These are phyloP conservation scores for Lamellibrachia columna DNA, from an alignment of 2,888 invertebrate genomes.

Conservation along the genomic window DNA sequence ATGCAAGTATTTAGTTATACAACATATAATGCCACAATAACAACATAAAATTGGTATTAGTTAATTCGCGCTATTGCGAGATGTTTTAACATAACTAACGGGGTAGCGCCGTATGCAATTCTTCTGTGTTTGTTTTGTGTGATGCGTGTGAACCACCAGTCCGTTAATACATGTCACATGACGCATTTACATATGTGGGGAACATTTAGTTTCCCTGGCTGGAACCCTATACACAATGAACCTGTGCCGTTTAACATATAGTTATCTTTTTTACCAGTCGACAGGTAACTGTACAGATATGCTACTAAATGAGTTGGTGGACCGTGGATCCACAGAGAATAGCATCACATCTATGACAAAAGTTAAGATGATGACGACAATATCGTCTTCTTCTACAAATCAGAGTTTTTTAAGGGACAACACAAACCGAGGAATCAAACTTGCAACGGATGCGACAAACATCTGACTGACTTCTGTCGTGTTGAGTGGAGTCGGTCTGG, in stretches of 20 bases:
- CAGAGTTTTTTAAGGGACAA: too few relatives aligned
- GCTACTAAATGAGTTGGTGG: not conserved
- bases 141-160: not conserved
- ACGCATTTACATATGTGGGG: too few relatives aligned
- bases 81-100: not conserved
- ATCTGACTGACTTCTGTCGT: not conserved
- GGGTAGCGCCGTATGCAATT: not conserved
- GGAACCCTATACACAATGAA: too few relatives aligned
- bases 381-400: too few relatives aligned
- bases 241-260: too few relatives aligned
- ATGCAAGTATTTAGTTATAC: not conserved
- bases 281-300: too few relatives aligned
- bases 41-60: not conserved
- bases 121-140: not conserved
- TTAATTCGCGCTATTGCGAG: not conserved
- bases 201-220: too few relatives aligned
- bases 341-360: not conserved
- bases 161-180: too few relatives aligned
- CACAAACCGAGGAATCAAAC: not conserved
- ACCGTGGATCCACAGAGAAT: too few relatives aligned
- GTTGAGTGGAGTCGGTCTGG: not conserved
- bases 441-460: not conserved
- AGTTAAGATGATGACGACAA: not conserved
- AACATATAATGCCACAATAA: not conserved
- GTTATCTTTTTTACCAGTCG: too few relatives aligned